These are phyloP conservation scores for Oceanodroma tethys DNA, from an alignment of 2,113 vertebrate genomes.

Conservation along the genomic window DNA sequence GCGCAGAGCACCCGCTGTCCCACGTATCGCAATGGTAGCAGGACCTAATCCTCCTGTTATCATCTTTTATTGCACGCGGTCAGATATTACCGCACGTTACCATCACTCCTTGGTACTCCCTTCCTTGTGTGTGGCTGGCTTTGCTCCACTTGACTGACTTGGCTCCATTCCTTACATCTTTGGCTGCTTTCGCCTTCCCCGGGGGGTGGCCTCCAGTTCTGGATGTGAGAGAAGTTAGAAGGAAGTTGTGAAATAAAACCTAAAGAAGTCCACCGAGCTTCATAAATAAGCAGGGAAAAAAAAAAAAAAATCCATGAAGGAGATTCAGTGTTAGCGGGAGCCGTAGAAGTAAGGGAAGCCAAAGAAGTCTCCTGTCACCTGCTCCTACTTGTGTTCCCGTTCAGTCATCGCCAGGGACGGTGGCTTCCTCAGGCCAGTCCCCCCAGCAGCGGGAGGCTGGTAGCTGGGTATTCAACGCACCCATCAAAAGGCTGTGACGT, in stretches of 20 bases:
- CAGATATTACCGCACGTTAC: background rate
- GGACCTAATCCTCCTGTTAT: constrained; percentile 18
- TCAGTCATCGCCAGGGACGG: rapidly evolving
- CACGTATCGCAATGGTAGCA: background rate
- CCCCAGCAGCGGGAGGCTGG: background rate
- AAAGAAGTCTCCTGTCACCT: background rate
- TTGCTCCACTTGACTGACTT: background rate
- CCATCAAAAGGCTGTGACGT: rapidly evolving
- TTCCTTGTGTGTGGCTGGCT: background rate
- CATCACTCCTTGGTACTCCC: background rate
- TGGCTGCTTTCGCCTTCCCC: background rate
- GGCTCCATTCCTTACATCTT: background rate
- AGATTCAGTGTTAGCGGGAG: background rate
- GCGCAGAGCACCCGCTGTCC: background rate
- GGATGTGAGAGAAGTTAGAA: background rate
- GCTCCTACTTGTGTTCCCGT: background rate
- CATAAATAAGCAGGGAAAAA: background rate
- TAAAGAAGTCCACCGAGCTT: background rate
- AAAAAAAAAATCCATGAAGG: background rate
- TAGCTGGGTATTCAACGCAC: background rate
- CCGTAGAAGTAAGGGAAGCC: background rate
- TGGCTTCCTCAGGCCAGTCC: background rate
- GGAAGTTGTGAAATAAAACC: background rate
- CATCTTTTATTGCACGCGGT: constrained; percentile 2
- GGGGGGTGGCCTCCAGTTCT: background rate